Evolutionary conservation across 2,888 invertebrate genomes (phyloP), one percentile per base, ranked within the genome.

Genomic region (Eurois occulta): DNA sequence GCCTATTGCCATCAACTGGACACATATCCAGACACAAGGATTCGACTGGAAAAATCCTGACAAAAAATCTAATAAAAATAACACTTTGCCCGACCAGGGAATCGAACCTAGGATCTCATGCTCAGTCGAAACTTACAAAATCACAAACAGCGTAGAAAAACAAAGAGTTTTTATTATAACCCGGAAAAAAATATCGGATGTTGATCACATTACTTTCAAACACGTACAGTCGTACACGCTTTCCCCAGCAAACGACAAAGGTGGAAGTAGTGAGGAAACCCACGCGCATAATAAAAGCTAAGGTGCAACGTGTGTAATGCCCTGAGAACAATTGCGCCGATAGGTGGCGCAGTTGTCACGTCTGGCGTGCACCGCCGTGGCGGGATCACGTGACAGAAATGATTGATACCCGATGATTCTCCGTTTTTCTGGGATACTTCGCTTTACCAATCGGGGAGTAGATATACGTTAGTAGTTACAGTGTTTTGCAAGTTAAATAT

Each of bases 301-400:
- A 85, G 75, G 55, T 73, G 78, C 75, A 85, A 75, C 64, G 85
- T 72, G 81, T 70, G 74, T 81, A 72, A 81, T 74, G 79, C 60
- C 64, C 68, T 64, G 64, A 74, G 64, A 74, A 74, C 71, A 77
- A 77, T 77, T 46, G 46, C 69, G 32, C 55, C 32, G 58, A 58
- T 81, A 78, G 73, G 58, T 77, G 55, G 73, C 58, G 52, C 65
- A 68, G 66, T 67, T 55, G 74, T 72, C 77, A 83, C 85, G 71
- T 81, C 60, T 52, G 35, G 18, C 60, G 48, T 78, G 78, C 75
- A 75, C 43, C 43, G 21, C 55, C 28, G 48, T 41, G 13, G 48
- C 46, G 32, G 52, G 48, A 62, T 75, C 72, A 68, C 72, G 66
- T 66, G 35, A 78, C 78, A 80, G 62, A 75, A 67, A 70, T 73